Evolutionary conservation across 2,888 invertebrate species (phyloP).

Genomic region (Lithophane semibrunnea): DNA sequence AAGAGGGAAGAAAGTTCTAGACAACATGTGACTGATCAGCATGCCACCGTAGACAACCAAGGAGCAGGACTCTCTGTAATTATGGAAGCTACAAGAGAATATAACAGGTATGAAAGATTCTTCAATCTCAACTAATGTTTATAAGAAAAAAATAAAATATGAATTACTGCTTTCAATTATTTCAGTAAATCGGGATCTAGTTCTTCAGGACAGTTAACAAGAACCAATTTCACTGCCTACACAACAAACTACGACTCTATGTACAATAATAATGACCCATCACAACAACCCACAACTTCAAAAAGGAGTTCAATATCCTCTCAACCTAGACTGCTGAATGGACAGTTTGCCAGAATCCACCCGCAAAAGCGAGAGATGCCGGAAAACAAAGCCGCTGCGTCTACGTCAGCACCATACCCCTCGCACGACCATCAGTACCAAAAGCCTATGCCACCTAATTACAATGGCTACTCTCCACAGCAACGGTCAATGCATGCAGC

Average conservation of each 20-base stretch:
- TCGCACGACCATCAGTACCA: constrained; percentile 89
- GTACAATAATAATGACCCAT: constrained; percentile 85
- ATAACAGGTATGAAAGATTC: constrained; percentile 84
- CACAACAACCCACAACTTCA: constrained; percentile 80
- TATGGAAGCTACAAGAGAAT: constrained; percentile 92
- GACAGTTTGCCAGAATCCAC: constrained; percentile 83
- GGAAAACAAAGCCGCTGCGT: constrained; percentile 76
- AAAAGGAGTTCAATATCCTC: constrained; percentile 83
- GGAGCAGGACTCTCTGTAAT: constrained; percentile 90
- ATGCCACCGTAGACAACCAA: constrained; percentile 83
- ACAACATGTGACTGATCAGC: constrained; percentile 80
- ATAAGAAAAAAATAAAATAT: constrained; percentile 27
- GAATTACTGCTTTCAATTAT: constrained; percentile 60
- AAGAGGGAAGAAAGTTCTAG: constrained; percentile 83
- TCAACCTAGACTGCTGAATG: constrained; percentile 82
- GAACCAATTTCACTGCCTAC: constrained; percentile 87
- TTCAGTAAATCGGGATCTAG: constrained; percentile 89
- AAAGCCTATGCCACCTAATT: constrained; percentile 79
- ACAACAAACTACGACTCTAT: constrained; percentile 87
- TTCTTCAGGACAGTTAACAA: constrained; percentile 87
- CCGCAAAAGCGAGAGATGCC: constrained; percentile 78
- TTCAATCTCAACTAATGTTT: constrained; percentile 7
- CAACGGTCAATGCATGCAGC: constrained; percentile 81
- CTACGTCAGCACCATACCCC: constrained; percentile 81
- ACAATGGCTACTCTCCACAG: constrained; percentile 85